Percentiles rank a stretch among this genome's conserved stretches.
These are phyloP conservation scores for Caloenas nicobarica DNA, from an alignment of 2,113 vertebrate species.

Conservation along the genomic window DNA sequence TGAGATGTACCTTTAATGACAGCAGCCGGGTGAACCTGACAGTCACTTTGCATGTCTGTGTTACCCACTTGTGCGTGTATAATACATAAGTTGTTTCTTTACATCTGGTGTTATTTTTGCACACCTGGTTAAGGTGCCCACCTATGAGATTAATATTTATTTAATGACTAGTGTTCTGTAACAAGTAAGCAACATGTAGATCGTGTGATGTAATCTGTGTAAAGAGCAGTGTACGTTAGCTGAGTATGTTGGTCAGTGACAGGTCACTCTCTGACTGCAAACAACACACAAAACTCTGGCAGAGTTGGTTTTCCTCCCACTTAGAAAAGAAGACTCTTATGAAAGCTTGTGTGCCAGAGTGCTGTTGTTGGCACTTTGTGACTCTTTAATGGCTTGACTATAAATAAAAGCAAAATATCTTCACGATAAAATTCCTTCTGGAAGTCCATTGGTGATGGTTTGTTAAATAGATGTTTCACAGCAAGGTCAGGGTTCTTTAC, in stretches of 20 bases:
- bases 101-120: slow-evolving; percentile 31
- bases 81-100: neutral
- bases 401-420: neutral
- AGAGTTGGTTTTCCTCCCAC: neutral
- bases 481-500: neutral
- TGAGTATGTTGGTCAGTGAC: neutral
- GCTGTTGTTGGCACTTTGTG: neutral
- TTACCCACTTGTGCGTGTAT: neutral
- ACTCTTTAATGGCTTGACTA: neutral
- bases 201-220: neutral
- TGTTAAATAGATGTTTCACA: neutral
- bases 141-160: slow-evolving; percentile 47
- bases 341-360: neutral
- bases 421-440: neutral
- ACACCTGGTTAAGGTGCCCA: neutral
- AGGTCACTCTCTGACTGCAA: neutral
- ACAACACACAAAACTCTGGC: neutral
- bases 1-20: neutral
- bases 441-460: neutral
- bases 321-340: neutral
- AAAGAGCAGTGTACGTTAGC: neutral
- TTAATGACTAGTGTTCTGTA: slow-evolving; percentile 44
- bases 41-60: neutral
- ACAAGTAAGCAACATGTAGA: neutral
- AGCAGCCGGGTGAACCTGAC: neutral